Conservation (phyloP, 2,113 vertebrate genomes). For the Azemiops feae region DNA sequence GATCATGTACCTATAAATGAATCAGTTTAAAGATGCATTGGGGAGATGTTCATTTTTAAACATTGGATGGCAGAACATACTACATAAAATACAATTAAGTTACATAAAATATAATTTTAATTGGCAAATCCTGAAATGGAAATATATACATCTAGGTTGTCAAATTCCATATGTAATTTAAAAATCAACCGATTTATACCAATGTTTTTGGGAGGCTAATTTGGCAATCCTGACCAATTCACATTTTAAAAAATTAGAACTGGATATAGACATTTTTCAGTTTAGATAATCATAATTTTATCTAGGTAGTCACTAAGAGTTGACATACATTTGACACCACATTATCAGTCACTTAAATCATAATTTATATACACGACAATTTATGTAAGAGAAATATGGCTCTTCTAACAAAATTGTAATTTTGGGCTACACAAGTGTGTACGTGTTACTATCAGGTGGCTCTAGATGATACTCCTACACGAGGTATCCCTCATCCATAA, state of each 20-base stretch:
- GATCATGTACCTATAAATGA: background rate
- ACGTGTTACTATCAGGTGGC: background rate
- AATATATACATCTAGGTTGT: background rate
- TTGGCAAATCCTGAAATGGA: background rate
- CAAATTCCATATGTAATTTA: background rate
- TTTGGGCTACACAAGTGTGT: background rate
- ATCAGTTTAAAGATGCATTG: background rate
- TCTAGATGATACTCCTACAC: background rate
- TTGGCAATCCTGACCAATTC: background rate
- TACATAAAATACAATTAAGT: background rate
- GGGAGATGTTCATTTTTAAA: background rate
- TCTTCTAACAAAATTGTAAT: background rate
- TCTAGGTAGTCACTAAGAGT: background rate
- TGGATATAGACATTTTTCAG: background rate
- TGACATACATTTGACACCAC: background rate
- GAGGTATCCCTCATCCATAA: background rate
- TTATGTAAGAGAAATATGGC: background rate
- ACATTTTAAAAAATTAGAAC: background rate
- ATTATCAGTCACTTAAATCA: background rate
- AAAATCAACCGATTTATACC: background rate
- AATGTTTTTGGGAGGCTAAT: background rate
- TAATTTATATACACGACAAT: background rate
- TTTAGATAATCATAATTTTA: background rate
- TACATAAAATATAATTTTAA: background rate
- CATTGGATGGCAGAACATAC: background rate